A percentile compares a stretch with the other conserved stretches of the same genome.
These are phyloP conservation scores for mouse (Mus musculus) DNA, from an alignment of 2,113 vertebrate genomes.

Conservation along the genomic window DNA sequence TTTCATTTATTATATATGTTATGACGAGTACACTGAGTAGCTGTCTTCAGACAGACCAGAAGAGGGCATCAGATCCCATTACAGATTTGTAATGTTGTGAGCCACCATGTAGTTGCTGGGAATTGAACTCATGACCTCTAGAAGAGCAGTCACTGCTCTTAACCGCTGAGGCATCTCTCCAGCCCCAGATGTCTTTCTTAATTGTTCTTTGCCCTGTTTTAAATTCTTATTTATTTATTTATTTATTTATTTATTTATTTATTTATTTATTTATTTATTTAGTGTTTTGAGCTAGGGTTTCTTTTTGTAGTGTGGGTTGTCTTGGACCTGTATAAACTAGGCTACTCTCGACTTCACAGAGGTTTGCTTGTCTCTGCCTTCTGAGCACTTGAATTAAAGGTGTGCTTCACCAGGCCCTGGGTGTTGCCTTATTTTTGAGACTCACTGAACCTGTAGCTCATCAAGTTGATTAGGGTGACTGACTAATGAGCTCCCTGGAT, in stretches of 20 bases:
- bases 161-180: too few relatives aligned
- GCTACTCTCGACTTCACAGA: background rate
- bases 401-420: background rate
- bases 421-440: background rate
- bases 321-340: background rate
- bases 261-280: background rate
- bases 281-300: background rate
- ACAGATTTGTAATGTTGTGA: too few relatives aligned
- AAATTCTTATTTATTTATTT: background rate
- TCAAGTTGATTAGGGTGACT: background rate
- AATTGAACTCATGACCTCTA: too few relatives aligned
- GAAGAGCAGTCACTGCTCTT: too few relatives aligned
- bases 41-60: too few relatives aligned
- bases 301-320: background rate
- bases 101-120: too few relatives aligned
- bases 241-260: too few relatives aligned
- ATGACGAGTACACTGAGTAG: too few relatives aligned
- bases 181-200: background rate
- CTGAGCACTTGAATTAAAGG: background rate
- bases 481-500: background rate
- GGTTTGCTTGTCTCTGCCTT: background rate
- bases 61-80: too few relatives aligned
- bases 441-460: background rate
- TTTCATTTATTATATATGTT: too few relatives aligned
- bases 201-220: background rate